Base-by-base conservation (phyloP, 2,888 invertebrate species). In the Amorpha juglandis region DNA sequence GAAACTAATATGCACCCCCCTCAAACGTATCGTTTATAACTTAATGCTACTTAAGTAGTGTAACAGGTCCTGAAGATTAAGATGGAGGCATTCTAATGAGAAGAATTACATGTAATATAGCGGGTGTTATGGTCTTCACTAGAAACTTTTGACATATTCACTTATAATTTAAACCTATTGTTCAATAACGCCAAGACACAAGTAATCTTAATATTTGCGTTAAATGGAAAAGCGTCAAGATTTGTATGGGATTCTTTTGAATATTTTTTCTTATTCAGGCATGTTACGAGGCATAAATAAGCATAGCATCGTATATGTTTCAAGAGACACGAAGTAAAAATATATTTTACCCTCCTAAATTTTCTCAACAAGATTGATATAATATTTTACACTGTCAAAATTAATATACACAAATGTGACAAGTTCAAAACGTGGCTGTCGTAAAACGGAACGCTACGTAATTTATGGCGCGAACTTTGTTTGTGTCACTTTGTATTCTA, bases 381-480 rank as follows among this genome's bases (percentile, higher is more conserved):
- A 62, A 66, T 66, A 66, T 63, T 63, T 63, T 52, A 63, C 38
- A 53, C 62, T 45, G 45, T 52, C 52, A 63, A 53, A 63, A 66
- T 66, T 66, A 66, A 66, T 66, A 63, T 33, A 45, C 63, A 62
- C 63, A 53, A 65, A 65, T 63, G 66, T 63, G 66, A 66, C 66
- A 66, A 51, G 63, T 63, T 63, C 66, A 48, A 52, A 74, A 75
- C 69, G 70, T 71, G 65, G 70, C 70, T 72, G 71, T 72, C 75
- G 72, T 76, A 75, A 71, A 74, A 72, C 69, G 51, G 74, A 74
- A 75, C 74, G 73, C 67, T 72, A 64, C 70, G 63, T 80, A 76
- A 78, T 77, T 79, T 80, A 77, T 73, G 75, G 73, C 76, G 77
- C 76, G 71, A 79, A 78, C 74, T 75, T 77, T 69, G 74, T 63